phyloP scores from a whole-genome alignment of 1,140 invertebrate genomes.

The Trachymyrmex cornetzi region DNA sequence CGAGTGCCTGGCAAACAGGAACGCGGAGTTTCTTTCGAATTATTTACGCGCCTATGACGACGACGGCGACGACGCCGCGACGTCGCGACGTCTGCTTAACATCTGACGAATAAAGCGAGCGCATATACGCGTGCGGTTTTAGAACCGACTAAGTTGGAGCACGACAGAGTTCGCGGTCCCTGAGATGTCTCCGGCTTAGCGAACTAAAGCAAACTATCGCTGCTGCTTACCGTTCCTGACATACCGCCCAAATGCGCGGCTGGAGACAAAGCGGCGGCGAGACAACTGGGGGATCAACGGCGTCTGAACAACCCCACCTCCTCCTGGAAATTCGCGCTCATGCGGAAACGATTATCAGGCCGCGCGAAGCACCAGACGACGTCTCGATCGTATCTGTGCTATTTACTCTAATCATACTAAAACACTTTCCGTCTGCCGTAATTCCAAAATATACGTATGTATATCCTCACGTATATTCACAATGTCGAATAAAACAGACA shows the following conservation, averaged over 20 bases:
- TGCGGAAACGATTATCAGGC: slow-evolving; percentile 46
- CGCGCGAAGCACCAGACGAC: slow-evolving; percentile 20
- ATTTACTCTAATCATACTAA: slow-evolving; percentile 21
- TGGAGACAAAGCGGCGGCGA: slow-evolving; percentile 69
- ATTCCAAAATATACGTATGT: neutral
- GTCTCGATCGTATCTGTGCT: slow-evolving; percentile 15
- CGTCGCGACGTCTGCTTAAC: slow-evolving; percentile 53
- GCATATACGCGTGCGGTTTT: slow-evolving; percentile 63
- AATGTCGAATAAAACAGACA: neutral
- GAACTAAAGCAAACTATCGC: slow-evolving; percentile 82
- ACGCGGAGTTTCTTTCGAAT: slow-evolving; percentile 38
- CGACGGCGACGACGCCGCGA: neutral
- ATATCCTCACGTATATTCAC: neutral
- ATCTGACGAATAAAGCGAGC: slow-evolving; percentile 51
- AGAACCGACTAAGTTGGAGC: slow-evolving; percentile 69
- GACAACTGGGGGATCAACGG: slow-evolving; percentile 66
- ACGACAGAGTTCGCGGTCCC: slow-evolving; percentile 69
- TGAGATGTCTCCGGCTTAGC: slow-evolving; percentile 75
- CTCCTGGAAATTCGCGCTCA: slow-evolving; percentile 15
- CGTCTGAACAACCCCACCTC: slow-evolving; percentile 34
- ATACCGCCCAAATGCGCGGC: slow-evolving; percentile 72
- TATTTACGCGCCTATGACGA: neutral
- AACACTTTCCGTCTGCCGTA: neutral
- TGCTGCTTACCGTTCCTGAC: slow-evolving; percentile 77
- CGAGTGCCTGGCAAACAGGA: neutral